Conservation (phyloP, 2,888 invertebrate genomes). For the Metallyticus violacea region DNA sequence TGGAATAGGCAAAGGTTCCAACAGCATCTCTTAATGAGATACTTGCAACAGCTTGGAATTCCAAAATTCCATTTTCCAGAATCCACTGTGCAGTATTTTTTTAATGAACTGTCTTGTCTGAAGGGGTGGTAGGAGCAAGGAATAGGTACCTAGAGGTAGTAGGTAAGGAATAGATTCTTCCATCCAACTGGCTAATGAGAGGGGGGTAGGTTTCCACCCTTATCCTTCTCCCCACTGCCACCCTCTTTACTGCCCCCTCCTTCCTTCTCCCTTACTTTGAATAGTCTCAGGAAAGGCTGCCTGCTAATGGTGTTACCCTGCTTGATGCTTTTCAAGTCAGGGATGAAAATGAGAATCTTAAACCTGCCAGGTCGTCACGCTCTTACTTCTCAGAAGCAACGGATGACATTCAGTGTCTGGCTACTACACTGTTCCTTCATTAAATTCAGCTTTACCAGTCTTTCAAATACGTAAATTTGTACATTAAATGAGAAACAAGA, state of each 20-base stretch:
- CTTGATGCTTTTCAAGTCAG: neutral
- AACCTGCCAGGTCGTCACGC: neutral
- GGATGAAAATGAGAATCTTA: slow-evolving; percentile 3
- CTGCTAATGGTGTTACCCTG: slow-evolving; percentile 12
- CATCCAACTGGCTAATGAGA: slow-evolving; percentile 19
- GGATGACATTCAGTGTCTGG: neutral
- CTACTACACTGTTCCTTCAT: neutral
- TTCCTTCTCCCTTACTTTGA: neutral
- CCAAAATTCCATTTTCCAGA: slow-evolving; percentile 16
- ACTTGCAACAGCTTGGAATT: slow-evolving; percentile 1
- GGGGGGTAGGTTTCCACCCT: neutral
- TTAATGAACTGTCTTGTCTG: slow-evolving; percentile 16
- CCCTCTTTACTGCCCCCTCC: neutral
- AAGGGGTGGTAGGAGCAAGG: neutral
- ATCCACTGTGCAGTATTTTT: slow-evolving; percentile 1
- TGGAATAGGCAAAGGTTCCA: neutral
- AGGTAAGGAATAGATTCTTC: neutral
- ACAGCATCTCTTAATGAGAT: slow-evolving; percentile 1
- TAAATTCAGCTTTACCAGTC: neutral
- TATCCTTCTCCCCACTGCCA: neutral
- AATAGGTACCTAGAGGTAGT: neutral
- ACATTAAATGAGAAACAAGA: neutral
- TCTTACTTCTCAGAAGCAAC: neutral
- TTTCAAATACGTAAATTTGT: neutral
- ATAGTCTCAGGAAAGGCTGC: neutral